phyloP scores from a whole-genome alignment of 2,797 vertebrate species.

The Sternotherus odoratus region DNA sequence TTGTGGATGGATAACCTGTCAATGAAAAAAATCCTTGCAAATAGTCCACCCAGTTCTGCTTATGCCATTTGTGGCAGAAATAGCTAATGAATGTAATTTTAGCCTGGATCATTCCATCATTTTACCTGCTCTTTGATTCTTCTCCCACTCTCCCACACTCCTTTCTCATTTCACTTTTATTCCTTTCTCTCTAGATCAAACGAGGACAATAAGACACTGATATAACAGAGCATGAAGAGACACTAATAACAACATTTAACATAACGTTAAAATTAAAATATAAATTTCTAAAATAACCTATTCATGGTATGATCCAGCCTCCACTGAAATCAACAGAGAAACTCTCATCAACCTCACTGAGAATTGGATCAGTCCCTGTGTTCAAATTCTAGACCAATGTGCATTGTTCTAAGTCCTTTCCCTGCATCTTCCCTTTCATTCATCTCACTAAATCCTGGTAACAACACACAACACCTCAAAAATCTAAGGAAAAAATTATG shows the following conservation, averaged over 20 bases:
- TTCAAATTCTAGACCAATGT: not conserved
- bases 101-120: not conserved
- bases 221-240: not conserved
- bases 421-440: not conserved
- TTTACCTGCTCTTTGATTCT: not conserved
- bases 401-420: not conserved
- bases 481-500: not conserved
- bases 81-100: not conserved
- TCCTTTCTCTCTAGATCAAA: not conserved
- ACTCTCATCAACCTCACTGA: not conserved
- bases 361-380: not conserved
- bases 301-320: not conserved
- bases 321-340: not conserved
- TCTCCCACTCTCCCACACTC: not conserved
- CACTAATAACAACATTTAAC: not conserved
- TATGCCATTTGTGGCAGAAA: not conserved
- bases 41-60: not conserved
- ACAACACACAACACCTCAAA: not conserved
- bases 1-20: not conserved
- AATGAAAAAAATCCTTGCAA: not conserved
- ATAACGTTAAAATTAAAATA: not conserved
- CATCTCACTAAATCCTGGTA: not conserved
- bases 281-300: not conserved
- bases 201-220: not conserved
- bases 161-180: not conserved